These are phyloP conservation scores for Hemiprocne comata DNA, from an alignment of 2,113 vertebrate genomes.

Conservation along the genomic window DNA sequence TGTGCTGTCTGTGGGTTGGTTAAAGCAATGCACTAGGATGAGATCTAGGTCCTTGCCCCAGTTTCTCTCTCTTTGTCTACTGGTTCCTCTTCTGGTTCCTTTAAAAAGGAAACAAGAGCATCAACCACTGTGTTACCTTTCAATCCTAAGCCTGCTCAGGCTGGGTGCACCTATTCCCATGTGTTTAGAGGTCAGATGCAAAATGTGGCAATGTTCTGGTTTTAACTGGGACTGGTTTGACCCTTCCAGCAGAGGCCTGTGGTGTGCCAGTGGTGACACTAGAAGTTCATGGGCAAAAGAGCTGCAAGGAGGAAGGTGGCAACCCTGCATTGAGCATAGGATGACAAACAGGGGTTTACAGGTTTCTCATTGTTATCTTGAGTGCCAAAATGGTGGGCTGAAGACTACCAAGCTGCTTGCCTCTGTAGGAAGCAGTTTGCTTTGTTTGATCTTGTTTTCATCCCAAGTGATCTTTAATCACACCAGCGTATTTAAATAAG, in stretches of 20 bases:
- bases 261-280: not conserved
- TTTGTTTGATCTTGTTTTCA: not conserved
- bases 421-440: not conserved
- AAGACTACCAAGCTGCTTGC: not conserved
- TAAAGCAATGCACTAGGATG: too few relatives aligned
- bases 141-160: too few relatives aligned
- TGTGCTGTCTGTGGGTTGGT: not conserved
- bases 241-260: not conserved
- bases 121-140: rapidly evolving
- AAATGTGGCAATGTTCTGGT: not conserved
- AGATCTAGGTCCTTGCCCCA: not conserved
- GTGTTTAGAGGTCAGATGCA: not conserved
- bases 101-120: not conserved
- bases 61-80: too few relatives aligned
- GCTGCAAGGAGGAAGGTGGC: rapidly evolving
- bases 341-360: not conserved
- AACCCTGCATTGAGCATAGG: too few relatives aligned
- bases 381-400: not conserved
- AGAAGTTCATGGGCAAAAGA: not conserved
- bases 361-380: not conserved
- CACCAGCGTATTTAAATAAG: not conserved
- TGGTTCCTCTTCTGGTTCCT: not conserved
- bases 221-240: not conserved
- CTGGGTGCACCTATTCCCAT: rapidly evolving
- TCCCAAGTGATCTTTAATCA: not conserved